Base-by-base conservation (phyloP, 37 sponge, comb jelly and placozoan genomes). In the Mnemiopsis leidyi region DNA sequence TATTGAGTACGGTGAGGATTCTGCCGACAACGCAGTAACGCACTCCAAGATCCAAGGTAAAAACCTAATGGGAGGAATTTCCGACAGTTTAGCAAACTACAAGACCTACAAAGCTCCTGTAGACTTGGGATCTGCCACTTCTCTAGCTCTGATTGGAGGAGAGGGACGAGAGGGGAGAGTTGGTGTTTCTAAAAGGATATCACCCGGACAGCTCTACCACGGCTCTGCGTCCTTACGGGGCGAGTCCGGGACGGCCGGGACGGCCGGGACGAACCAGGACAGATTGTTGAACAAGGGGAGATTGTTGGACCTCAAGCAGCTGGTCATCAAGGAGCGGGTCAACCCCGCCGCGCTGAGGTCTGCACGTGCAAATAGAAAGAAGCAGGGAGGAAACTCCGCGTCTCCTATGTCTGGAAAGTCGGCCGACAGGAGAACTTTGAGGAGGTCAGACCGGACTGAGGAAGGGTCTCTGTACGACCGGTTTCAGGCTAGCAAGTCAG, bases 1-100 rank as follows among this genome's bases (percentile, higher is more conserved):
- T 36, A 77, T 77, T 77, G 79, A 77, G 79, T 77, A 77, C 33
- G 9, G 36, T 77, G 36, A 33, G 79, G 18, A 36, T 77, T 28
- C 30, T 36, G 61, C 61, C 61, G 61, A 48, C 5, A 18, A 5
- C 13, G 61, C 61, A 13, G 9, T 48, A 48, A 13, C 13, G 61
- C 61, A 48, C 61, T 48, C 61, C 5, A 48, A 48, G 61, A 48
- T 48, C 5, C 61, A 48, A 48, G 61, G 61, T 13, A 48, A 48
- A 13, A 48, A 48, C 61, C 61, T 48, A 13, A 13, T 5, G 61
- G 61, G 61, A 48, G 61, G 61, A 18, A 48, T 13, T 13, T 48
- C 61, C 13, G 61, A 48, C 61, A 48, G 61, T 48, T 13, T 48
- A 13, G 61, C 13, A 48, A 48, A 48, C 61, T 48, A 48, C 61